Percentiles rank a stretch among this genome's conserved stretches.
phyloP scores from a whole-genome alignment of 1,140 invertebrate genomes.

The Zophobas atratus region DNA sequence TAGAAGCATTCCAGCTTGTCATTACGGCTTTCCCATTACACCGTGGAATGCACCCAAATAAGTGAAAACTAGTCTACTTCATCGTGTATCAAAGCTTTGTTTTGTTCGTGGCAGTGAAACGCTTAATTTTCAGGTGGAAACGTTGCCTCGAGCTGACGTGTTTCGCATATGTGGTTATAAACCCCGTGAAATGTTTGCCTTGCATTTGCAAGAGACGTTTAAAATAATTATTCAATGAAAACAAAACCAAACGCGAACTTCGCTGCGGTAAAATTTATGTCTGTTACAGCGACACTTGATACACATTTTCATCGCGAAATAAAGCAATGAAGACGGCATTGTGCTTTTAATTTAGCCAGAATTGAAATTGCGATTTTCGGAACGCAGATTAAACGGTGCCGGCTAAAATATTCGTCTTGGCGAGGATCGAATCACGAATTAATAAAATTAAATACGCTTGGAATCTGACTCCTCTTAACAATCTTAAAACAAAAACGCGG shows the following conservation, averaged over 20 bases:
- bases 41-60: neutral
- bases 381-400: neutral
- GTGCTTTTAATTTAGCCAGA: neutral
- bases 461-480: no score
- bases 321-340: neutral
- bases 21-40: neutral
- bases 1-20: neutral
- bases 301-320: slow-evolving; percentile 25
- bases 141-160: neutral
- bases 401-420: neutral
- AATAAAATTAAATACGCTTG: no score
- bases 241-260: slow-evolving; percentile 1
- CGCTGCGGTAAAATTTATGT: slow-evolving; percentile 11
- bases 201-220: slow-evolving; percentile 37
- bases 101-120: neutral
- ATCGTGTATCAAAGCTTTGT: slow-evolving; percentile 13
- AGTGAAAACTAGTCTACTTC: neutral
- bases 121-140: slow-evolving; percentile 29
- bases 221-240: slow-evolving; percentile 20
- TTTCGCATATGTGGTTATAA: slow-evolving; percentile 24
- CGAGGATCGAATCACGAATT: neutral
- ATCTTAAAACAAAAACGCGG: no score
- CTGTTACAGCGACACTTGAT: neutral
- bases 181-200: slow-evolving; percentile 23
- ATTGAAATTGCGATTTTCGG: neutral